These are phyloP conservation scores for Gopherus evgoodei DNA, from an alignment of 2,113 vertebrate species.

Conservation along the genomic window DNA sequence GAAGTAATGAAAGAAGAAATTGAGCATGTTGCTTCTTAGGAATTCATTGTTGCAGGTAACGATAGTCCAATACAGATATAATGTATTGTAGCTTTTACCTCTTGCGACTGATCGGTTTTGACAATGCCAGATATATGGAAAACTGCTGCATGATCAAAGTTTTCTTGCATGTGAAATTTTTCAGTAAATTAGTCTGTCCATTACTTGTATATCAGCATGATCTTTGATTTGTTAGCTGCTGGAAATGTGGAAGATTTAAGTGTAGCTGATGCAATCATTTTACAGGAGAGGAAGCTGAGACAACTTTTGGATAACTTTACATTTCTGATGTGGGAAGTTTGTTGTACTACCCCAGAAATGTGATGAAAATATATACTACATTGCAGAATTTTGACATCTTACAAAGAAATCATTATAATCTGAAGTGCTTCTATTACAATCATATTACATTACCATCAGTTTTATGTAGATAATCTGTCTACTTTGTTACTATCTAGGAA, in stretches of 20 bases:
- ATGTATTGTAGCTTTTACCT: background rate
- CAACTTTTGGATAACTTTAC: background rate
- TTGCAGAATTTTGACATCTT: background rate
- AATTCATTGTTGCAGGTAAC: background rate
- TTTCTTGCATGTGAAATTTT: background rate
- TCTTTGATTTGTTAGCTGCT: background rate
- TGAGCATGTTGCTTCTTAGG: background rate
- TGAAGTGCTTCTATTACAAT: accelerated
- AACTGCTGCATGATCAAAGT: background rate
- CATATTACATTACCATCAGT: background rate
- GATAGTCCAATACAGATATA: background rate
- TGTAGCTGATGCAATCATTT: background rate
- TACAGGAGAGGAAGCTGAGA: accelerated
- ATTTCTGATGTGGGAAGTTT: background rate
- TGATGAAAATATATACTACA: background rate
- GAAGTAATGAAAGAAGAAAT: background rate
- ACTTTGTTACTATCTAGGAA: background rate
- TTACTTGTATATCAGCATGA: background rate
- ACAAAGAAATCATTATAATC: background rate
- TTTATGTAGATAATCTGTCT: background rate
- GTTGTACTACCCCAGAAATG: background rate
- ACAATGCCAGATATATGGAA: background rate
- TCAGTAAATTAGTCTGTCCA: background rate
- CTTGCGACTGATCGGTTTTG: background rate
- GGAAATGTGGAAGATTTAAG: background rate